Base-by-base conservation (phyloP, 2,113 vertebrate genomes). In the Pitta sordida region DNA sequence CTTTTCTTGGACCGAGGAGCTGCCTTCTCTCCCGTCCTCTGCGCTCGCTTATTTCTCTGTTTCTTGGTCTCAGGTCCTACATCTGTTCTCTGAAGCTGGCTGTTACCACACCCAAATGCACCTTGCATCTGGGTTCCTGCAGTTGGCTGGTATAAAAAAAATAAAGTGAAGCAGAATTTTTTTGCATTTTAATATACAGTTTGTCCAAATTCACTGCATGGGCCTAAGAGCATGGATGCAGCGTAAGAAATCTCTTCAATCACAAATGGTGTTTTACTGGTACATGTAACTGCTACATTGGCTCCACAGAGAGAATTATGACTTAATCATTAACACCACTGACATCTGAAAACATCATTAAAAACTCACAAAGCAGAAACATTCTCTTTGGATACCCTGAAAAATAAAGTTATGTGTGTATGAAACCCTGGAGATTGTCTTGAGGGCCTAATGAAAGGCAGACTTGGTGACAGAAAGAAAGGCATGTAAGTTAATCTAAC, bases 1-100 rank as follows among this genome's bases (percentile, higher is more conserved):
- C 98, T 98, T 92, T 98, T 99, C 95, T 99, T 99, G 92, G 98
- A 98, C 37, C 99, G 98, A 60, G 98, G 97, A 11, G 97, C 97
- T 18, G 98, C 97, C 91, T 98, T 98, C 95, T 99, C 99, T 62
- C 98, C 97, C 0, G 94, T 87, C 93, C 98, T 97, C 87, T 97
- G 96, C 37, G 97, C 83, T 73, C 99, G 96, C 93, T 99, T 99
- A 82, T 97, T 99, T 91, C 99, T 98, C 83, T 98, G 97, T 68
- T 99, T 99, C 97, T 98, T 99, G 96, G 94, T 98, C 90, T 98
- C 99, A 81, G 97, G 97, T 78, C 98, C 98, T 22, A 93, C 94
- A 49, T 98, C 98, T 90, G 96, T 17, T 89, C 96, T 98, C 59
- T 97, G 97, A 83, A 98, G 78, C 29, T 96, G 97, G 60, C 71